A percentile compares a stretch with the other conserved stretches of the same genome.
Conservation (phyloP, 2,797 vertebrate genomes). For the Diplodus sargus region DNA sequence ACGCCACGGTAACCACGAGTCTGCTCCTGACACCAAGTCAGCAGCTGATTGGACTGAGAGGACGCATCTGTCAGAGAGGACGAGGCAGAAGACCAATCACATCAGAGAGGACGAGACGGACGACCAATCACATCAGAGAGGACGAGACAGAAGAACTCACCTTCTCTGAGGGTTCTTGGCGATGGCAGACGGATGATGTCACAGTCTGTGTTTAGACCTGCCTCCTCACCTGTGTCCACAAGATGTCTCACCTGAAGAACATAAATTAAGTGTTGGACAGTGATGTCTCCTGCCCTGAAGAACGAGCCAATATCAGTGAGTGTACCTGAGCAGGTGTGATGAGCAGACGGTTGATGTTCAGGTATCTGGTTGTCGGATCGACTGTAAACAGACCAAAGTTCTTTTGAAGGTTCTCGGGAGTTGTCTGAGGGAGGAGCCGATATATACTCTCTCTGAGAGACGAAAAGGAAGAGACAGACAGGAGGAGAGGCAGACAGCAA, state of each 20-base stretch:
- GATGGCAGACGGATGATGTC: slow-evolving; percentile 83
- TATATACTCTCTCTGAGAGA: slow-evolving; percentile 92
- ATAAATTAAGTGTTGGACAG: no score
- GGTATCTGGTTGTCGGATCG: slow-evolving; percentile 92
- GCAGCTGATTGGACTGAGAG: slow-evolving; percentile 90
- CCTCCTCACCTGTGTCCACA: slow-evolving; percentile 90
- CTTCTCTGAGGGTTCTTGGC: slow-evolving; percentile 85
- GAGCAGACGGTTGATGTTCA: slow-evolving; percentile 88
- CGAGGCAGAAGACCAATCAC: not conserved
- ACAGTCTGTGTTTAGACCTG: slow-evolving; percentile 79
- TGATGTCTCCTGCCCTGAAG: no score
- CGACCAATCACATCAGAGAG: no score
- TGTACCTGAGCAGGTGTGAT: slow-evolving; percentile 90
- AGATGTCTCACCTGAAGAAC: slow-evolving; percentile 90
- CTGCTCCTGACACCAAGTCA: slow-evolving; percentile 95
- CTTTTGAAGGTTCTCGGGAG: slow-evolving; percentile 96
- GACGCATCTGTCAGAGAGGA: slow-evolving; percentile 85
- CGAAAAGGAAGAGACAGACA: not conserved
- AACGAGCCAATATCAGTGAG: no score
- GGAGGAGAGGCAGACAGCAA: not conserved
- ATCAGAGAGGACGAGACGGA: no score
- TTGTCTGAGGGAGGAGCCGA: slow-evolving; percentile 94
- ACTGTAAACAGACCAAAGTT: slow-evolving; percentile 93
- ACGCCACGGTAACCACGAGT: slow-evolving; percentile 90
- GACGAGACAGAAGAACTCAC: slow-evolving; percentile 70